phyloP scores from a whole-genome alignment of 2,888 invertebrate genomes.

The Cantharis rustica region DNA sequence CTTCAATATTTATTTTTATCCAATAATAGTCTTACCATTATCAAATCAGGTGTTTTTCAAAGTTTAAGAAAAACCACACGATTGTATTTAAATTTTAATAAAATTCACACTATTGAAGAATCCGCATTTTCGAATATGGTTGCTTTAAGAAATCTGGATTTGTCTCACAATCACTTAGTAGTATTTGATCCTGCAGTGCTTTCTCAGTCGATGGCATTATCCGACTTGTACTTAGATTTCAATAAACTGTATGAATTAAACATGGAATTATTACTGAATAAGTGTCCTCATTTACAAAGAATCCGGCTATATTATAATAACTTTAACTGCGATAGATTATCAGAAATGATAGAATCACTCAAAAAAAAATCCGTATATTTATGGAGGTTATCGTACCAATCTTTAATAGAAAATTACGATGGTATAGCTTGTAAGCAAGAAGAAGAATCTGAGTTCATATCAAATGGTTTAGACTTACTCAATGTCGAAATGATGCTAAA shows the following conservation, averaged over 20 bases:
- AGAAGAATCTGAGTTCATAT: not conserved
- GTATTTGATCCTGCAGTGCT: not conserved
- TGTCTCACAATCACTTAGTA: not conserved
- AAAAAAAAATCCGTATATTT: not conserved
- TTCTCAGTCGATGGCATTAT: not conserved
- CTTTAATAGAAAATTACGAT: not conserved
- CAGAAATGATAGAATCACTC: not conserved
- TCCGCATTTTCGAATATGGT: slow-evolving; percentile 3
- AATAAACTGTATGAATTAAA: not conserved
- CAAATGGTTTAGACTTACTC: not conserved
- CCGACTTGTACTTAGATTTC: not conserved
- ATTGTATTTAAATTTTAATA: not conserved
- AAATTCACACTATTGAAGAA: not conserved
- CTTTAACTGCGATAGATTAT: not conserved
- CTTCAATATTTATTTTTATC: not conserved
- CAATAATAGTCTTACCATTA: not conserved
- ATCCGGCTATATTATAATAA: not conserved
- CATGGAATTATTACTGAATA: not conserved
- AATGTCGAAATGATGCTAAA: not conserved
- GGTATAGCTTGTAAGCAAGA: not conserved
- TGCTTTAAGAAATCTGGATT: not conserved
- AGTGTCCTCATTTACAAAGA: not conserved
- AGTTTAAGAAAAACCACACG: not conserved
- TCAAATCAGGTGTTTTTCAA: slow-evolving; percentile 1
- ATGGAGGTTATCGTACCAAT: not conserved